Conservation (phyloP, 2,797 vertebrate species). For the Sus cebifrons region DNA sequence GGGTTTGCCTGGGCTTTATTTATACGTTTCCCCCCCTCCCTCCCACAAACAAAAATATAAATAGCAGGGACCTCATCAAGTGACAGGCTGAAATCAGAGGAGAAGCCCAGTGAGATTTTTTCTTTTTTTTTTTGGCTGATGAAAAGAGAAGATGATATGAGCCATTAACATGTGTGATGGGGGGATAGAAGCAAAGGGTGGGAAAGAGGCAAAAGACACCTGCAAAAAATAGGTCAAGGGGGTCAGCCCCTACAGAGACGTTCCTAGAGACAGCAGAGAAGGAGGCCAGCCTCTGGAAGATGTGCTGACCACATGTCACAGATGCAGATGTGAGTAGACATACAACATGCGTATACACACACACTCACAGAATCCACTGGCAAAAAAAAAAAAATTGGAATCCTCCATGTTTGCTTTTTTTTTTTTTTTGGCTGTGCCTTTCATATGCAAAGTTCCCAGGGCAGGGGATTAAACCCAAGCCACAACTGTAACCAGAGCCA, state of each 20-base stretch:
- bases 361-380: not conserved
- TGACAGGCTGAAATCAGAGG: slow-evolving; percentile 83
- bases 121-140: slow-evolving; percentile 62
- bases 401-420: not conserved
- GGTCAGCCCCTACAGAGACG: not conserved
- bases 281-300: not conserved
- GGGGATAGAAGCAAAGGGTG: not conserved
- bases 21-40: slow-evolving; percentile 16
- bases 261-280: not conserved
- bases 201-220: not conserved
- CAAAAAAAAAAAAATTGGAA: not conserved
- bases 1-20: slow-evolving; percentile 66
- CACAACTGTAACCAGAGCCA: too few relatives aligned
- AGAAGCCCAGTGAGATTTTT: slow-evolving; percentile 63
- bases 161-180: slow-evolving; percentile 66
- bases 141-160: slow-evolving; percentile 71
- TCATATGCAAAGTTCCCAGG: too few relatives aligned
- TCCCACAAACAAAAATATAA: slow-evolving; percentile 78
- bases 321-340: too few relatives aligned
- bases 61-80: slow-evolving; percentile 85
- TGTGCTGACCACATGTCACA: not conserved
- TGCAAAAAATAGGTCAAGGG: slow-evolving; percentile 37
- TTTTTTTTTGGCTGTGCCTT: too few relatives aligned
- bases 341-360: fast-evolving
- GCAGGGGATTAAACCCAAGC: too few relatives aligned